These are phyloP conservation scores for Dinocampus coccinellae DNA, from an alignment of 2,888 invertebrate genomes.

Conservation along the genomic window DNA sequence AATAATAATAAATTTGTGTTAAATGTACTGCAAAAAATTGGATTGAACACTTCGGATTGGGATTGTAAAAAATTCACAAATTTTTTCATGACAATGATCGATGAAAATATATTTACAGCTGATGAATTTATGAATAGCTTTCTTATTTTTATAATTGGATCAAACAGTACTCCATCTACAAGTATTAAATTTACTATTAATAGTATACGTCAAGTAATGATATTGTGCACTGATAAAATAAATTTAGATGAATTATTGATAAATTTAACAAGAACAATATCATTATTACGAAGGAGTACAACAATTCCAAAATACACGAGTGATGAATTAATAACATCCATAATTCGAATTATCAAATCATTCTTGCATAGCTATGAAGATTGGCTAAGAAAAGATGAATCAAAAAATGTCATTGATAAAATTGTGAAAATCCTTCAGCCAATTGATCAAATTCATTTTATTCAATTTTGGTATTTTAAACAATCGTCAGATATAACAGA, in stretches of 20 bases:
- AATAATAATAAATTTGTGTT: constrained; percentile 45
- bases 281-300: constrained; percentile 42
- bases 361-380: constrained; percentile 26
- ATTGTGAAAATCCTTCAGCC: constrained; percentile 51
- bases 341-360: constrained; percentile 45
- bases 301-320: constrained; percentile 39
- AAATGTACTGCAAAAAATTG: constrained; percentile 41
- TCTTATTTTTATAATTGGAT: constrained; percentile 51
- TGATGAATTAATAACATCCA: constrained; percentile 44
- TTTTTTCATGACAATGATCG: constrained; percentile 44
- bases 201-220: constrained; percentile 41
- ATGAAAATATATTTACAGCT: constrained; percentile 37
- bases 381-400: constrained; percentile 11
- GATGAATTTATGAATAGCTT: constrained; percentile 55
- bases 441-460: constrained; percentile 52
- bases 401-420: constrained; percentile 31
- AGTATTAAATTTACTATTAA: constrained; percentile 47
- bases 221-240: constrained; percentile 31
- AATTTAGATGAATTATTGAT: constrained; percentile 38
- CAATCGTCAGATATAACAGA: constrained; percentile 39
- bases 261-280: constrained; percentile 45
- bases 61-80: constrained; percentile 49
- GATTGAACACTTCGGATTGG: constrained; percentile 48
- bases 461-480: constrained; percentile 38
- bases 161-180: neutral